Conservation (phyloP, 2,888 invertebrate genomes). For the Plebejus argus region DNA sequence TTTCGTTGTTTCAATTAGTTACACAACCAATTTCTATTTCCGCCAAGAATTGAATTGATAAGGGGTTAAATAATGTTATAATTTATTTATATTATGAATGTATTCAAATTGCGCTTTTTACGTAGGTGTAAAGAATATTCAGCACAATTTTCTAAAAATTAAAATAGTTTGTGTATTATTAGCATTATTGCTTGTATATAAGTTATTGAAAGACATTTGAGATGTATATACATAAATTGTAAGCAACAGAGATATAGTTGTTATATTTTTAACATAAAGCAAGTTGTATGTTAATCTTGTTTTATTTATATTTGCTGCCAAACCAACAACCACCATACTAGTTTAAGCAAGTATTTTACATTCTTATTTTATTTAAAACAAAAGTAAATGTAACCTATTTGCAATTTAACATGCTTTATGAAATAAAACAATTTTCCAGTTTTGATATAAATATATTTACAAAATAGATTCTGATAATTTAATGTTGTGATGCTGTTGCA, state of each 20-base stretch:
- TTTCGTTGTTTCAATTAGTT: not conserved
- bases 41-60: conserved; percentile 9
- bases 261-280: conserved; percentile 72
- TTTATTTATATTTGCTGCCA: conserved; percentile 36
- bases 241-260: conserved; percentile 39
- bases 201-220: conserved; percentile 30
- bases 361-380: not conserved
- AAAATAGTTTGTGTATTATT: conserved; percentile 18
- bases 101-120: conserved; percentile 22
- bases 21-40: not conserved
- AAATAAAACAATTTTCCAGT: conserved; percentile 25
- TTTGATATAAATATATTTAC: conserved; percentile 41
- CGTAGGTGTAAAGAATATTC: conserved; percentile 9
- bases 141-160: conserved; percentile 19
- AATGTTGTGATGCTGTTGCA: not conserved
- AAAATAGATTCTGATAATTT: conserved; percentile 36
- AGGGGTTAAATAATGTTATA: not conserved
- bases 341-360: not conserved
- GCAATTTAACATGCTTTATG: not conserved
- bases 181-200: conserved; percentile 28
- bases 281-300: conserved; percentile 54
- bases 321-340: not conserved
- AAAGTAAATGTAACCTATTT: not conserved
- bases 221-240: conserved; percentile 39
- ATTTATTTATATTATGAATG: conserved; percentile 13